Conservation (phyloP, 1,140 invertebrate species). For the Drosophila busckii region DNA sequence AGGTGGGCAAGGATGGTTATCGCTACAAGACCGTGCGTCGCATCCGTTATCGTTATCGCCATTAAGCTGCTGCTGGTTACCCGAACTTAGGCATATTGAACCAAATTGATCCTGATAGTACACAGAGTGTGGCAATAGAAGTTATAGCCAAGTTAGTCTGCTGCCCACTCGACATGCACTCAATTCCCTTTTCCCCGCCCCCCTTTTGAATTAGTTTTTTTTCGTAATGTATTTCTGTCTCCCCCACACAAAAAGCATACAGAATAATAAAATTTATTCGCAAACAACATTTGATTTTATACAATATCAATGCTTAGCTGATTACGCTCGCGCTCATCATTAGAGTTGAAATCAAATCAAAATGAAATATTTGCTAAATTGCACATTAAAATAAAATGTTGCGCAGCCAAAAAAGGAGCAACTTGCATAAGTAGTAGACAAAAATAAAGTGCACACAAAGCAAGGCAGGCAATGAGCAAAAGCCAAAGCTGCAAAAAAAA, state of each 20-base stretch:
- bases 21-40: constrained; percentile 73
- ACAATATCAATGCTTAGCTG: too few relatives aligned
- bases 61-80: constrained; percentile 31
- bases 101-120: constrained; percentile 72
- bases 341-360: constrained; percentile 31
- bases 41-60: constrained; percentile 64
- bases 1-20: constrained; percentile 67
- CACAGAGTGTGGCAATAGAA: constrained; percentile 12
- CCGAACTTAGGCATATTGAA: constrained; percentile 50
- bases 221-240: constrained; percentile 18
- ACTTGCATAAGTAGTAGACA: neutral
- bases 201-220: constrained; percentile 3
- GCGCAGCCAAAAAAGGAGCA: neutral
- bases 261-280: constrained; percentile 73
- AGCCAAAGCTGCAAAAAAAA: neutral
- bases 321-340: constrained; percentile 10
- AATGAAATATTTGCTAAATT: constrained; percentile 43
- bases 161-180: constrained; percentile 3
- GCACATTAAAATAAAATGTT: constrained; percentile 50
- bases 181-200: constrained; percentile 8
- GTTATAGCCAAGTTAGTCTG: constrained; percentile 2
- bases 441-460: constrained; percentile 5
- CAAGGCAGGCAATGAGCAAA: neutral
- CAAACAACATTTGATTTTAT: constrained; percentile 22
- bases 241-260: constrained; percentile 45